Base-by-base conservation (phyloP, 2,888 invertebrate species). In the Eudasyphora cyanicolor region DNA sequence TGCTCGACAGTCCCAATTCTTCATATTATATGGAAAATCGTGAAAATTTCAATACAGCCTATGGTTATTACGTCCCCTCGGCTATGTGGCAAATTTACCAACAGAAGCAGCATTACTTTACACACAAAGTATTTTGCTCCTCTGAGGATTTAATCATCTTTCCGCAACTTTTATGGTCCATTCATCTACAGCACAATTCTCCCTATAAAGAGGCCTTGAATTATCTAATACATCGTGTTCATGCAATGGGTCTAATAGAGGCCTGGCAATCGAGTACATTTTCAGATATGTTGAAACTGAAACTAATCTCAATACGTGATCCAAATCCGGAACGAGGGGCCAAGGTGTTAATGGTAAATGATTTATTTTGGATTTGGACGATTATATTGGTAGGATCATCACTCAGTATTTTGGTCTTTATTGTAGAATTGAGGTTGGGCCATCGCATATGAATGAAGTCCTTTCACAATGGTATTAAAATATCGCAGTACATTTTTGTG, bases 51-150 rank as follows among this genome's bases (percentile, higher is more conserved):
- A 78, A 84, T n/a, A 81, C 84, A 0, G 17, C 81, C 10, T 38
- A 64, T 19, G 76, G 60, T 19, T 84, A 82, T 19, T 32, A 62
- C 1, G 21, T 78, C 0, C 21, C 76, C 6, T 49, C 64, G 2
- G 29, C 57, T 12, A 14, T 76, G 42, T 84, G 84, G 82, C 8
- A 57, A 14, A 17, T 84, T 17, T 67, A 73, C n/a, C 38, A n/a
- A 1, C 12, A 21, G 14, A 62, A 76, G 19, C 84, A 84, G 38
- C 35, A 57, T 8, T 49, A n/a, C 21, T 60, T 69, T 24, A 27
- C n/a, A 1, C 71, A 73, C 2, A 67, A 79, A 45, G 7, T 79
- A 14, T 84, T 84, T 54, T 79, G 79, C 12, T 14, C 35, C 8
- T 12, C 35, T 1, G 12, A 51, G 2, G n/a, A 42, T 24, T 21